Evolutionary conservation across 1,140 invertebrate genomes (phyloP), one percentile per base, ranked within the genome.

Genomic region (Anastrepha ludens): DNA sequence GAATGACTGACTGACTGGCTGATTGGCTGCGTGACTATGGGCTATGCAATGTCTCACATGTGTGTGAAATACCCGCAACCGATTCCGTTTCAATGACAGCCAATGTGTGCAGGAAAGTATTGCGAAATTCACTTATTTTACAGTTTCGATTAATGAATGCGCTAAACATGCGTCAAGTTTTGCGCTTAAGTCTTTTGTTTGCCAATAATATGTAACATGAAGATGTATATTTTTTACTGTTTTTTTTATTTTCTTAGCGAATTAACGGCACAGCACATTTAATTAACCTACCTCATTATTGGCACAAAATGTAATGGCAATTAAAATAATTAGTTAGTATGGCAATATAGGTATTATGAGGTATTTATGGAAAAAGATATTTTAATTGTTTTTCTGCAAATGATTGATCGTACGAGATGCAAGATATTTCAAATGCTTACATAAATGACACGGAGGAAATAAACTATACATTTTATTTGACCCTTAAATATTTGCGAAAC

Each of bases 121-220:
- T 55, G 74, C 74, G 20, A 81, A 81, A 81, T 81, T 17, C 44
- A 41, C 74, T 81, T 55, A 20, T 29, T 74, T 58, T 50, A 81
- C 74, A 17, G 74, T 55, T 81, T 50, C 74, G 47, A 17, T 81
- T 81, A 20, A 58, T 81, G 74, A 81, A 81, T 55, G 44, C 41
- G 29, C 47, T n/a, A 55, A 13, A 3, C 74, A 55, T 2, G 44
- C 74, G 74, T 15, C 74, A 9, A 55, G 74, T 81, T 81, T 81
- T 41, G 74, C 20, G 50, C 74, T 81, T 81, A 81, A 81, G 41
- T 81, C 74, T 81, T 81, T 81, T 41, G 74, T 81, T 81, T 81
- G 47, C 0, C 70, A 17, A 15, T 5, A 47, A 17, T 74, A 8
- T 81, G 44, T 81, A 6, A 6, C 11, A 55, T 20, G 44, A 55